A percentile compares a stretch with the other conserved stretches of the same genome.
Evolutionary conservation across 1,140 invertebrate genomes (phyloP).

Genomic region (Limonius californicus): DNA sequence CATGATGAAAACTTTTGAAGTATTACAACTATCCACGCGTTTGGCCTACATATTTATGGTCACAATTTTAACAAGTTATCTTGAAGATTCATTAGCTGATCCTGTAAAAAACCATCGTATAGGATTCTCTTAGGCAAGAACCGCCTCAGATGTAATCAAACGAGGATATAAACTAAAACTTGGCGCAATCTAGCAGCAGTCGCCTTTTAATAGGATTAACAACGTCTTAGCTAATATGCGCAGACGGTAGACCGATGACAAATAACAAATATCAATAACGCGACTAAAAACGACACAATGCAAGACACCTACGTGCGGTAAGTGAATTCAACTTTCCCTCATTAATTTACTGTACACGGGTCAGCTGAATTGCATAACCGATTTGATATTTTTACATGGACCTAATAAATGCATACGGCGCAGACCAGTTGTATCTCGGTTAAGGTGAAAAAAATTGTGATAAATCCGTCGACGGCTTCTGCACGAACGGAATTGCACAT

Average conservation of each 20-base stretch:
- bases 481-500: not conserved
- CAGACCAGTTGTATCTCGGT: not conserved
- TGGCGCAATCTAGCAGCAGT: too few relatives aligned
- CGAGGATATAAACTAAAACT: too few relatives aligned
- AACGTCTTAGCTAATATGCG: not conserved
- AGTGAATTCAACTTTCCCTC: constrained; percentile 7
- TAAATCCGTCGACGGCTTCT: not conserved
- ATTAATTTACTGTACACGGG: constrained; percentile 12
- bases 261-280: constrained; percentile 2
- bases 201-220: not conserved
- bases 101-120: too few relatives aligned
- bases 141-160: too few relatives aligned
- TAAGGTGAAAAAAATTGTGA: not conserved
- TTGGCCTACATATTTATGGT: too few relatives aligned
- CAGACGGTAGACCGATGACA: not conserved
- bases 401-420: not conserved
- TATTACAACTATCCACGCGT: too few relatives aligned
- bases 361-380: not conserved
- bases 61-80: too few relatives aligned
- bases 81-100: too few relatives aligned
- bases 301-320: constrained; percentile 5
- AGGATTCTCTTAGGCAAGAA: not conserved
- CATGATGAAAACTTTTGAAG: too few relatives aligned
- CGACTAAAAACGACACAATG: constrained; percentile 8
- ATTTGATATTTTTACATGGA: constrained; percentile 11